Evolutionary conservation across 2,113 vertebrate genomes (phyloP).

Genomic region (Capra hircus): DNA sequence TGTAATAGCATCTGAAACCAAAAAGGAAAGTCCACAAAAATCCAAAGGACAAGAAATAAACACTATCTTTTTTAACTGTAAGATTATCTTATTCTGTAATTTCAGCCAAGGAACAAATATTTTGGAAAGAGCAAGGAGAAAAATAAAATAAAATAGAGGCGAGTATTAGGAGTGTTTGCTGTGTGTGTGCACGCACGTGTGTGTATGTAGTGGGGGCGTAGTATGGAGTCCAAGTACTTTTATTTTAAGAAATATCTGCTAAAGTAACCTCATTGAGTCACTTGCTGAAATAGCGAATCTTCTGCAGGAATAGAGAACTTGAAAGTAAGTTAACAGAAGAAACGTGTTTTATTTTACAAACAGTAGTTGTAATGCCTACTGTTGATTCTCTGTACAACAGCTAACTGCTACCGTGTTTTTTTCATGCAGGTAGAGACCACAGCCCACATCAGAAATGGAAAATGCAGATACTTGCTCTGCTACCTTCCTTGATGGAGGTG

Average conservation of each 20-base stretch:
- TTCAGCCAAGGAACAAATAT: background rate
- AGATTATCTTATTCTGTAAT: background rate
- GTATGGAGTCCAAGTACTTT: background rate
- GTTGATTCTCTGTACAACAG: background rate
- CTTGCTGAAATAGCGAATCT: background rate
- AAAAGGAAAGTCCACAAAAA: constrained; percentile 11
- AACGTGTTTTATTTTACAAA: background rate
- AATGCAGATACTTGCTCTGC: background rate
- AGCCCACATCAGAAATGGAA: background rate
- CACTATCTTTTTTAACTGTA: background rate
- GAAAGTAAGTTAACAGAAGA: background rate
- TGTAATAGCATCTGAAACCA: constrained; percentile 6
- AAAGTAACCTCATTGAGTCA: background rate
- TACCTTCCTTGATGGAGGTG: background rate
- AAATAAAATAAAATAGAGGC: background rate
- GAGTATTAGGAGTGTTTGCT: background rate
- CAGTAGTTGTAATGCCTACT: background rate
- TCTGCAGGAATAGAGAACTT: background rate
- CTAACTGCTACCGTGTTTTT: background rate
- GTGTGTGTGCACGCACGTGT: rapidly evolving
- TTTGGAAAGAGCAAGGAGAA: background rate
- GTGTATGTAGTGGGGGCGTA: background rate
- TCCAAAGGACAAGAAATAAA: background rate
- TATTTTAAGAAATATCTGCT: background rate
- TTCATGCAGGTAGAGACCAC: background rate